Base-by-base conservation (phyloP, 2,888 invertebrate genomes). In the Rotaria socialis region DNA sequence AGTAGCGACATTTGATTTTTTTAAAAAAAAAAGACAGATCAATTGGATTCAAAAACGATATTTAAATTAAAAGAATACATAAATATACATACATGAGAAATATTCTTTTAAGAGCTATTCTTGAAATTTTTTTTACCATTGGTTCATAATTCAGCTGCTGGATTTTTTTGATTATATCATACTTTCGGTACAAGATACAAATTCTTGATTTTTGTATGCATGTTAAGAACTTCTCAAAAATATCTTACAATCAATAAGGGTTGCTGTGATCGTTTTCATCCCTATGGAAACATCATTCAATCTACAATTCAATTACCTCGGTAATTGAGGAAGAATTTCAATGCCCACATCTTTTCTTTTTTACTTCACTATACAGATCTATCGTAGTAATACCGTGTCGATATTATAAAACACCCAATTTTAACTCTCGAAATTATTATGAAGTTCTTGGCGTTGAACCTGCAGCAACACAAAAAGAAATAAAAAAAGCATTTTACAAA, bases 401-500 rank as follows among this genome's bases (percentile, higher is more conserved):
- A 47, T 80, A 11, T 43, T 80, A 11, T 43, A 80, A 80, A 80
- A 80, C 47, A 3, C 22, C 80, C 24, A 80, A 80, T 80, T 0
- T 80, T 4, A 80, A 80, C 80, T 89, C 90, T 89, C 91, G 92
- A 90, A 93, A 92, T 86, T 93, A 94, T 90, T 95, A 95, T 91
- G 94, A 95, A 87, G 92, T 94, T 52, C 92, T 95, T 74, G 94
- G 94, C 87, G 89, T 95, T 55, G 90, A 92, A 52, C 92, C 89
- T 88, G 92, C 93, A 89, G 94, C 94, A 89, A 92, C 93, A 1
- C 91, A 93, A 43, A 93, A 94, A 90, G 94, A 95, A 88, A 94
- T 95, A 86, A 94, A 94, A 89, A 92, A 93, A 88, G 94, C 95
- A 24, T 95, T 94, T 89, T 93, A 95, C 56, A 92, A 93, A 89